Conservation (phyloP, 2,888 invertebrate genomes). For the Drosophila lutescens region DNA sequence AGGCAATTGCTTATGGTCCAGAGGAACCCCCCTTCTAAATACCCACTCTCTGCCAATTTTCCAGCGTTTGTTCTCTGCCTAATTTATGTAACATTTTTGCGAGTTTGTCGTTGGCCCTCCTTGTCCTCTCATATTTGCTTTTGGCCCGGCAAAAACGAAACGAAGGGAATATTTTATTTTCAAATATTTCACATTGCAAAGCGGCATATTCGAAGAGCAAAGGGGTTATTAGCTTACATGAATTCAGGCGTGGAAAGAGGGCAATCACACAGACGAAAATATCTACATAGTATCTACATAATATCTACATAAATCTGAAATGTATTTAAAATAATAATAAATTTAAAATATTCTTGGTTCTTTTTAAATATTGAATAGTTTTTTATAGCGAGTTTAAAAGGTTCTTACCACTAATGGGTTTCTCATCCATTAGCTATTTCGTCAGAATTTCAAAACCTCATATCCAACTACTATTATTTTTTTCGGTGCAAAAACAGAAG, state of each 20-base stretch:
- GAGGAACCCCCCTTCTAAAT: background rate
- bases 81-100: conserved; percentile 60
- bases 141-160: conserved; percentile 18
- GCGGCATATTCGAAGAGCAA: background rate
- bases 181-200: conserved; percentile 43
- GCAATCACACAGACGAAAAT: background rate
- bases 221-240: conserved; percentile 3
- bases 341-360: too few relatives aligned
- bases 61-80: conserved; percentile 35
- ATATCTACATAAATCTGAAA: too few relatives aligned
- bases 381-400: background rate
- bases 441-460: background rate
- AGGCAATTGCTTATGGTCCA: conserved; percentile 11
- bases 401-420: too few relatives aligned
- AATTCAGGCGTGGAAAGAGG: background rate
- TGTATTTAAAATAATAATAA: too few relatives aligned
- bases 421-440: background rate
- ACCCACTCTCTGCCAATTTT: conserved; percentile 11
- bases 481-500: conserved; percentile 4
- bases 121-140: conserved; percentile 22
- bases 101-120: conserved; percentile 36
- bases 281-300: background rate
- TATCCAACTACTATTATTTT: background rate
- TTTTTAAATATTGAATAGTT: too few relatives aligned
- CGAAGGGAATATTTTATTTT: conserved; percentile 35